Conservation (phyloP, 2,888 invertebrate genomes). For the Eupithecia inturbata region DNA sequence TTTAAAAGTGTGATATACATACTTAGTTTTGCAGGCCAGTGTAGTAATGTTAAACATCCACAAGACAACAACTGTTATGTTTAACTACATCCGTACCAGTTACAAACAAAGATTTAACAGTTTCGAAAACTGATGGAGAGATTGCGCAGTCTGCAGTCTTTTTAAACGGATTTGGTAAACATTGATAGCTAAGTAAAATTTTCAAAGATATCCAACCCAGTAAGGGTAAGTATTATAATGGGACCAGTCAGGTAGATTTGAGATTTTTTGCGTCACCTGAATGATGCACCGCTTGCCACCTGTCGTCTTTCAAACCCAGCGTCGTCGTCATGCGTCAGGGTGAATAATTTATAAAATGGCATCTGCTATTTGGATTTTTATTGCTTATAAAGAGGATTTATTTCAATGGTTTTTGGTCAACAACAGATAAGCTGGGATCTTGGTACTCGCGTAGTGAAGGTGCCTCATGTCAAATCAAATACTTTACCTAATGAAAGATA, state of each 20-base stretch:
- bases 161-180: no score
- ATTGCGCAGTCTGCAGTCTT: neutral
- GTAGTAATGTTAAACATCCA: neutral
- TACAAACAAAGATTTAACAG: neutral
- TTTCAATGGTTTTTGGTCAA: neutral
- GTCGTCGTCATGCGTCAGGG: constrained; percentile 4
- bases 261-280: neutral
- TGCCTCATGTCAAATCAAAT: no score
- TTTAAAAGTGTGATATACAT: no score
- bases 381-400: neutral
- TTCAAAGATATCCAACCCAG: neutral
- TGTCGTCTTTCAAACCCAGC: constrained; percentile 36
- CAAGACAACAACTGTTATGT: neutral
- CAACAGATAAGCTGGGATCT: neutral
- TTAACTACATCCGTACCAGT: neutral
- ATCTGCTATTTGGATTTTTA: neutral
- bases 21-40: no score
- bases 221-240: neutral
- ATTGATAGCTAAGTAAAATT: neutral
- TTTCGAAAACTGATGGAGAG: neutral
- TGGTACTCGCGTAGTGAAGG: no score
- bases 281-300: constrained; percentile 25
- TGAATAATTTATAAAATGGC: neutral
- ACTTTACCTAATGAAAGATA: no score
- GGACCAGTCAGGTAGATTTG: neutral